phyloP scores from a whole-genome alignment of 2,113 vertebrate species.

The Penelope pileata region DNA sequence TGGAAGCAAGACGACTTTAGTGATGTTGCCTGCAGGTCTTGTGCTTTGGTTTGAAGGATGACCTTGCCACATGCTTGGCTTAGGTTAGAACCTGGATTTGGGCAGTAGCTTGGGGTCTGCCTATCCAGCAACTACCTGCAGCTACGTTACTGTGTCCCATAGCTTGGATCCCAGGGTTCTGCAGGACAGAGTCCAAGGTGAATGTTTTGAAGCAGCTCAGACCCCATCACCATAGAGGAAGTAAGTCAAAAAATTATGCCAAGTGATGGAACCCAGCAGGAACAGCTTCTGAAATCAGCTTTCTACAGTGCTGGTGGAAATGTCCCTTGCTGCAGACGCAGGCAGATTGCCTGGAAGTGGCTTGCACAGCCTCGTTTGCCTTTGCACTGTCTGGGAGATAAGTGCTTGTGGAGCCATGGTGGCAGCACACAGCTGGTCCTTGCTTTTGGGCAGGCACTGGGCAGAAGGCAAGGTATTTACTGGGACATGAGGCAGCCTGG shows the following conservation, averaged over 20 bases:
- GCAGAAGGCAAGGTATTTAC: neutral
- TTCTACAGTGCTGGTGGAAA: neutral
- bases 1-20: neutral
- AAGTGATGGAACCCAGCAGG: neutral
- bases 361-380: neutral
- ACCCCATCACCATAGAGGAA: neutral
- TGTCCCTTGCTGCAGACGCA: neutral
- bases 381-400: neutral
- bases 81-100: neutral
- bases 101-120: neutral
- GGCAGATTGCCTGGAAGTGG: neutral
- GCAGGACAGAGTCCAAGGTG: neutral
- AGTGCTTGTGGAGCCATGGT: neutral
- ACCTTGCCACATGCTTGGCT: accelerated
- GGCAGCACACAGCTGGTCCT: accelerated
- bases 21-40: neutral
- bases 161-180: neutral
- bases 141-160: neutral
- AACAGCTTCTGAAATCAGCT: neutral
- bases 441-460: neutral
- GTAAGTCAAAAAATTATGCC: neutral
- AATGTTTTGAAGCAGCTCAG: neutral
- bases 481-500: neutral
- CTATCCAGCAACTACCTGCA: accelerated
- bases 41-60: neutral